Conservation (phyloP, 2,888 invertebrate genomes). For the Willowsia nigromaculata region DNA sequence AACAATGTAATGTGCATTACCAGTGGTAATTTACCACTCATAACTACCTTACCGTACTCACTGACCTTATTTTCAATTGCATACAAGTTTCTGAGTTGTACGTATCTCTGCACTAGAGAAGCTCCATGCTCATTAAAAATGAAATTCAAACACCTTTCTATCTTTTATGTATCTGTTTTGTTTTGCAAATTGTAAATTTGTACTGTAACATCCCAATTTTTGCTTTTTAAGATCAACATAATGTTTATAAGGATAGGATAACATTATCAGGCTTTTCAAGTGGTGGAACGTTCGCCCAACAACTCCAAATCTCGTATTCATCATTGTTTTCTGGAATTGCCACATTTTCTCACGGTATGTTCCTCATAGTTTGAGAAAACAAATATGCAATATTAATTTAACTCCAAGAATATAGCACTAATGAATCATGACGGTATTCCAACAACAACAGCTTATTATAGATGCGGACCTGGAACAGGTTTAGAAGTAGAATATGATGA, state of each 20-base stretch:
- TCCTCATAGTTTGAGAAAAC: neutral
- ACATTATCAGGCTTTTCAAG: slow-evolving; percentile 77
- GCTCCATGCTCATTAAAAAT: no score
- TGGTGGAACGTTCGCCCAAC: slow-evolving; percentile 78
- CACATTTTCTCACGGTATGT: slow-evolving; percentile 77
- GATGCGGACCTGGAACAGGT: slow-evolving; percentile 76
- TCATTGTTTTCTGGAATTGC: slow-evolving; percentile 77
- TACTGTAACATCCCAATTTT: neutral
- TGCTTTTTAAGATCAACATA: slow-evolving; percentile 55
- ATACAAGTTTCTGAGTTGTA: no score
- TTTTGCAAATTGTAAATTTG: no score
- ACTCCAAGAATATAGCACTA: no score
- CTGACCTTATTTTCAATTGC: no score
- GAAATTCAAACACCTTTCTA: no score
- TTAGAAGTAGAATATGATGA: slow-evolving; percentile 74
- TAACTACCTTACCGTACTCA: no score
- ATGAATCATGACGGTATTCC: no score
- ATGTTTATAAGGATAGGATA: slow-evolving; percentile 68
- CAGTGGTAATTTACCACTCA: no score
- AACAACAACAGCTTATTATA: slow-evolving; percentile 77
- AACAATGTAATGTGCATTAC: no score
- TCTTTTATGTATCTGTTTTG: no score
- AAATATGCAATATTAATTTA: neutral
- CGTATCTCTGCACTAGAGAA: no score
- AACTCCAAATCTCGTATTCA: slow-evolving; percentile 76